Conservation (phyloP, 2,113 vertebrate species). For the Dipodomys stephensi region DNA sequence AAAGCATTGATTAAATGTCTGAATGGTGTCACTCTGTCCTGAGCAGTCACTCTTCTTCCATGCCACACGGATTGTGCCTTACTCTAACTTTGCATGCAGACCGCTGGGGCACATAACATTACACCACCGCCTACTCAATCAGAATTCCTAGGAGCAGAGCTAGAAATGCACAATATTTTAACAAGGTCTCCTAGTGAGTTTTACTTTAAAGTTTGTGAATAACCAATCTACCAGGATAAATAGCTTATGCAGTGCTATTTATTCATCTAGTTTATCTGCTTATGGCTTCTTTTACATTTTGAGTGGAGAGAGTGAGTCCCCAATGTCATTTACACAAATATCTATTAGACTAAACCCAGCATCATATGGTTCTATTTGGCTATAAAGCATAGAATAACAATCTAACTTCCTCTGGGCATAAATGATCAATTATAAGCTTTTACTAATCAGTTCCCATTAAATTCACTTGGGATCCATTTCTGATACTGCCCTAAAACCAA, state of each 20-base stretch:
- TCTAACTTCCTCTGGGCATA: slow-evolving; percentile 20
- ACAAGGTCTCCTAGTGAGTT: slow-evolving; percentile 28
- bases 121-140: background rate
- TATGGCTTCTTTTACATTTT: slow-evolving; percentile 45
- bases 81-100: background rate
- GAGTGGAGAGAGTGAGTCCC: background rate
- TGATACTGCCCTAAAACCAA: background rate
- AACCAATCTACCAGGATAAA: background rate
- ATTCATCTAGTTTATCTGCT: slow-evolving; percentile 46
- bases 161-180: slow-evolving; percentile 44
- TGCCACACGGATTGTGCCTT: background rate
- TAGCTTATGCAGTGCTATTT: background rate
- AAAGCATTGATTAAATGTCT: background rate
- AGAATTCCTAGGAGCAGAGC: background rate
- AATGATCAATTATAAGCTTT: background rate
- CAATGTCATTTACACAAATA: slow-evolving; percentile 3
- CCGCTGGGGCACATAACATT: background rate
- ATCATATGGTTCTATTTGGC: background rate
- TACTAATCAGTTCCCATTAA: background rate
- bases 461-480: too few species aligned
- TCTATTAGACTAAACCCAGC: background rate
- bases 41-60: background rate
- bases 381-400: background rate
- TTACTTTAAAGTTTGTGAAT: slow-evolving; percentile 48
- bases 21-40: background rate